Conservation (phyloP, 2,888 invertebrate species). For the Daptonema setosum region DNA sequence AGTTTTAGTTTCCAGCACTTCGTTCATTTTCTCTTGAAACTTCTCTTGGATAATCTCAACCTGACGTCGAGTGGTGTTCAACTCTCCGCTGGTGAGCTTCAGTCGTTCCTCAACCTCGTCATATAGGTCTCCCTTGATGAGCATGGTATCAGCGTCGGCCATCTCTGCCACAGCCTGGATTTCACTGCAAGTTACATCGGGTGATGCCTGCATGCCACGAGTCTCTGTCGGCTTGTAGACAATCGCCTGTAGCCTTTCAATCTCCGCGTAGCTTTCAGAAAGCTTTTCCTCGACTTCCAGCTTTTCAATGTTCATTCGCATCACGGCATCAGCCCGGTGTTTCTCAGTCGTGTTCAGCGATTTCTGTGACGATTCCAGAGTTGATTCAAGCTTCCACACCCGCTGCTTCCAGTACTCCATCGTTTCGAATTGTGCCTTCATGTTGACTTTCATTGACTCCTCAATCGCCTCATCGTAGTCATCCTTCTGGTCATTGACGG, state of each 20-base stretch:
- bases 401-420: neutral
- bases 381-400: neutral
- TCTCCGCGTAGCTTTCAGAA: neutral
- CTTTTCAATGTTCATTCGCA: neutral
- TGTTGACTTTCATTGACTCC: neutral
- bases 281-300: neutral
- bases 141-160: neutral
- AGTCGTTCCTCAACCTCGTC: conserved; percentile 18
- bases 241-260: neutral
- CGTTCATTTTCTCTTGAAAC: conserved; percentile 10
- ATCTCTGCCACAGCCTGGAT: neutral
- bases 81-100: conserved; percentile 15
- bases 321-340: neutral
- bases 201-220: neutral
- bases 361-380: neutral
- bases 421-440: neutral
- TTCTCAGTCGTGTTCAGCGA: neutral
- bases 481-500: neutral
- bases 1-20: conserved; percentile 2
- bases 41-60: conserved; percentile 20
- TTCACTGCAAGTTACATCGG: neutral
- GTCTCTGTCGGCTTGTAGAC: neutral
- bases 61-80: conserved; percentile 16
- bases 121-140: conserved; percentile 15
- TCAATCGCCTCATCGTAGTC: neutral